Base-by-base conservation (phyloP, 2,888 invertebrate species). In the Apodemia zela region DNA sequence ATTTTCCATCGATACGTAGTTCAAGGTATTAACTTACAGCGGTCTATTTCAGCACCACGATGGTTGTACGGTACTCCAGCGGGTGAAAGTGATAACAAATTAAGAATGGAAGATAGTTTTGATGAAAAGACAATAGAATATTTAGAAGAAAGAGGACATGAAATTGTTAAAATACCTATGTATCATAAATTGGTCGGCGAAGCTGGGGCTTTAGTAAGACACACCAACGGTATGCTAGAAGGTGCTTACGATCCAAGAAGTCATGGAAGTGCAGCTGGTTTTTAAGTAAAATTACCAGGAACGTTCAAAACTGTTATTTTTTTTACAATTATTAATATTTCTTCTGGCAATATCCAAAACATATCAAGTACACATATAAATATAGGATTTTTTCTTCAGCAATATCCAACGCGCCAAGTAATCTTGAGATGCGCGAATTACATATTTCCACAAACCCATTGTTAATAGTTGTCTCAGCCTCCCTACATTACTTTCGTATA, bases 1-100 rank as follows among this genome's bases (percentile, higher is more conserved):
- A 77, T 90, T n/a, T 90, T 90, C 63, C 88, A 90, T 62, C 79
- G 88, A 73, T 89, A 90, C 61, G 87, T 79, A 1, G 75, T 89
- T 11, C 89, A 90, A 72, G 79, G 78, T 7, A 62, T 75, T 17
- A 77, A 75, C 15, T 77, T 90, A 59, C 89, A 89, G 68, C 67
- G 71, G 33, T 71, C 85, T 42, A 67, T 90, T 7, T 80, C 81
- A 4, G 72, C 76, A 18, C 87, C 90, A 1, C 80, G 90, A 64
- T 90, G 89, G 90, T 35, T 87, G 10, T 89, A 80, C 65, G 90
- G 89, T 2, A 71, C 78, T 2, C 69, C 72, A 25, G 17, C 68
- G 63, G 79, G 77, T 8, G 77, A 79, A 57, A 18, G 67, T 11
- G 69, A 75, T 11, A 70, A 77, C 66, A 68, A 64, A 42, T 66